These are phyloP conservation scores for Abrostola tripartita DNA, from an alignment of 2,888 invertebrate species.

Conservation along the genomic window DNA sequence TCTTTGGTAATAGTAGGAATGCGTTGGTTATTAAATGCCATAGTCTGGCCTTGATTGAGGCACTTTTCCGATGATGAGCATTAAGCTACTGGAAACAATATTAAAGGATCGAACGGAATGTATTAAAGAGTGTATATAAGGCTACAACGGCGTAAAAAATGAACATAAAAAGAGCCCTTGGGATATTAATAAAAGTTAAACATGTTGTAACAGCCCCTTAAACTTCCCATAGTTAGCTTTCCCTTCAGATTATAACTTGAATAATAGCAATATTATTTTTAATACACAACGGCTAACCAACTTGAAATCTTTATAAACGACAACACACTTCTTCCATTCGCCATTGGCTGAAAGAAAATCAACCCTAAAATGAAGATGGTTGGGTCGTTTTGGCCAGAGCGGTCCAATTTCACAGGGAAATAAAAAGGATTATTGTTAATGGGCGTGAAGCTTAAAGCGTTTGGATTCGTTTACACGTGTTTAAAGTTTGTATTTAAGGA, in stretches of 20 bases:
- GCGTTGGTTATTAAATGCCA: too few species aligned
- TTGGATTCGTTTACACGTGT: conserved; percentile 74
- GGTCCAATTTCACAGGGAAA: conserved; percentile 61
- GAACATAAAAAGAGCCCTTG: not conserved
- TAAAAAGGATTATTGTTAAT: conserved; percentile 83
- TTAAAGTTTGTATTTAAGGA: conserved; percentile 69
- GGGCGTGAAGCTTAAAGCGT: conserved; percentile 69
- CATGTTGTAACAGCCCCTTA: conserved; percentile 31
- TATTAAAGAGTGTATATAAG: not conserved
- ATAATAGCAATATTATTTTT: conserved; percentile 74
- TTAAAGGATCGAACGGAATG: not conserved
- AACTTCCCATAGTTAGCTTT: conserved; percentile 54
- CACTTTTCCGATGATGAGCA: too few species aligned
- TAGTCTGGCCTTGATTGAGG: too few species aligned
- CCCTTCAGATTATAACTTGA: conserved; percentile 67
- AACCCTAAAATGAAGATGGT: conserved; percentile 59
- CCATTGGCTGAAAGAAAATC: conserved; percentile 50
- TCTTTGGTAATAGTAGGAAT: too few species aligned
- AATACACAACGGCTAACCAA: conserved; percentile 69
- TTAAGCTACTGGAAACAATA: not conserved
- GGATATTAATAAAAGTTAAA: conserved; percentile 11
- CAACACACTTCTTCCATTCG: conserved; percentile 51
- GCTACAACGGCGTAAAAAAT: not conserved
- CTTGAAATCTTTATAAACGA: conserved; percentile 77
- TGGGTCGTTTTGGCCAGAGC: conserved; percentile 49